Percentiles rank a stretch among this genome's conserved stretches.
Conservation (phyloP, 2,888 invertebrate species). For the Campoletis raptor region DNA sequence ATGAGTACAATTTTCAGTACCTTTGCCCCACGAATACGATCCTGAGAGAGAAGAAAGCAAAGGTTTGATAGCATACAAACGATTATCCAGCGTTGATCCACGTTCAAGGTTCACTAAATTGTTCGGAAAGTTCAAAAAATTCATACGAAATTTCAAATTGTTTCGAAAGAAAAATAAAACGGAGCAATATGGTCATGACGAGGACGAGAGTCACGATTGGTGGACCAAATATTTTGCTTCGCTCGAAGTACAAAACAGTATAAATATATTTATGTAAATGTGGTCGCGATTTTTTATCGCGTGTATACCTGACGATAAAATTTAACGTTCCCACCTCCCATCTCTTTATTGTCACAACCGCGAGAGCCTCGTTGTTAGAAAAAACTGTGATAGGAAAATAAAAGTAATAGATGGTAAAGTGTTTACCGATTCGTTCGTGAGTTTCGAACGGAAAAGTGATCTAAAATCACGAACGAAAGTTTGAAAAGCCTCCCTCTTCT, state of each 20-base stretch:
- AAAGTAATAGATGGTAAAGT: slow-evolving; percentile 27
- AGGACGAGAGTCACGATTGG: slow-evolving; percentile 85
- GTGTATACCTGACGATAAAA: background rate
- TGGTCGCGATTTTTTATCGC: background rate
- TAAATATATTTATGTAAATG: background rate
- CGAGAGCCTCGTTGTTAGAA: background rate
- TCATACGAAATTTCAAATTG: slow-evolving; percentile 51
- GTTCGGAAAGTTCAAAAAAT: slow-evolving; percentile 65
- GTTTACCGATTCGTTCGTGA: slow-evolving; percentile 16
- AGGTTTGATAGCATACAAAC: slow-evolving; percentile 77
- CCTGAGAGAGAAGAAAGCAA: slow-evolving; percentile 75
- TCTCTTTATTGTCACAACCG: slow-evolving; percentile 24
- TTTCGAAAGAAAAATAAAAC: slow-evolving; percentile 50
- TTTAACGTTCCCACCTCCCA: background rate
- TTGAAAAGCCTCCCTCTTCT: background rate
- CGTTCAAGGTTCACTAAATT: slow-evolving; percentile 67
- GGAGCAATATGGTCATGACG: slow-evolving; percentile 70
- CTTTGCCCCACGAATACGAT: slow-evolving; percentile 74
- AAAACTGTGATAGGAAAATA: background rate
- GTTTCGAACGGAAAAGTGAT: slow-evolving; percentile 32
- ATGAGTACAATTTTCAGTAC: slow-evolving; percentile 67
- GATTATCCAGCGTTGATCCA: slow-evolving; percentile 66
- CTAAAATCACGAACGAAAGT: slow-evolving; percentile 7
- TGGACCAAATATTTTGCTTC: slow-evolving; percentile 87
- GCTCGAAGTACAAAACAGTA: slow-evolving; percentile 77